A percentile compares a stretch with the other conserved stretches of the same genome.
These are phyloP conservation scores for Aleiodes sp. DNA, from an alignment of 1,140 invertebrate genomes.

Conservation along the genomic window DNA sequence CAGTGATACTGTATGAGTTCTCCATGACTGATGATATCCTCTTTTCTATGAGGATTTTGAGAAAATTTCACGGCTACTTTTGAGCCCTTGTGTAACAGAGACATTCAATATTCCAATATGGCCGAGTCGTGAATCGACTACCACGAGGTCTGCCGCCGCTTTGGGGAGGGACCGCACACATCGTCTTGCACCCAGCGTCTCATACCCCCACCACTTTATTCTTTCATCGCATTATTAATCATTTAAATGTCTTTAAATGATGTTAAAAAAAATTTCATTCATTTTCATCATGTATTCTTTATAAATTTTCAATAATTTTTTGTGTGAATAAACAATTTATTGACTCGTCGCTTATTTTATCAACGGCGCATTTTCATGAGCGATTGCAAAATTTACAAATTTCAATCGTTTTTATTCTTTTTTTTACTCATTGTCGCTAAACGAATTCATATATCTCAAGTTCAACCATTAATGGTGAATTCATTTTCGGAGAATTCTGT, in stretches of 20 bases:
- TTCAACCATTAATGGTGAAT: not conserved
- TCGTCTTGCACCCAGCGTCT: conserved; percentile 28
- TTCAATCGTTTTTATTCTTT: not conserved
- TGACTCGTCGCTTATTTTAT: not conserved
- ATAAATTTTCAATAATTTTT: not conserved
- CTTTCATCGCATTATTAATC: not conserved
- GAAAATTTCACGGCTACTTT: conserved; percentile 64
- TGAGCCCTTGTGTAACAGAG: conserved; percentile 65
- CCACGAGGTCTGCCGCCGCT: conserved; percentile 61
- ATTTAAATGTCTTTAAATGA: not conserved
- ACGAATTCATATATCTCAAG: not conserved
- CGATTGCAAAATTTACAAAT: not conserved
- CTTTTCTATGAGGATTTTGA: conserved; percentile 59
- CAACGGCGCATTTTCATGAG: conserved; percentile 7
- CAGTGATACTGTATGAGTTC: conserved; percentile 90
- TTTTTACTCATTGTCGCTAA: not conserved
- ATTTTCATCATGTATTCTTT: not conserved
- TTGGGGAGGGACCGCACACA: conserved; percentile 28
- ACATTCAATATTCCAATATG: conserved; percentile 67
- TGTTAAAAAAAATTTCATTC: not conserved
- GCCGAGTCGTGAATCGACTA: conserved; percentile 54
- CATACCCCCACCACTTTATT: conserved; percentile 20
- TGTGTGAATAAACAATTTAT: not conserved
- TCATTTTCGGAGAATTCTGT: not conserved
- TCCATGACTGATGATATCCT: conserved; percentile 75